These are phyloP conservation scores for Eupithecia vulgata DNA, from an alignment of 2,888 invertebrate species.

Conservation along the genomic window DNA sequence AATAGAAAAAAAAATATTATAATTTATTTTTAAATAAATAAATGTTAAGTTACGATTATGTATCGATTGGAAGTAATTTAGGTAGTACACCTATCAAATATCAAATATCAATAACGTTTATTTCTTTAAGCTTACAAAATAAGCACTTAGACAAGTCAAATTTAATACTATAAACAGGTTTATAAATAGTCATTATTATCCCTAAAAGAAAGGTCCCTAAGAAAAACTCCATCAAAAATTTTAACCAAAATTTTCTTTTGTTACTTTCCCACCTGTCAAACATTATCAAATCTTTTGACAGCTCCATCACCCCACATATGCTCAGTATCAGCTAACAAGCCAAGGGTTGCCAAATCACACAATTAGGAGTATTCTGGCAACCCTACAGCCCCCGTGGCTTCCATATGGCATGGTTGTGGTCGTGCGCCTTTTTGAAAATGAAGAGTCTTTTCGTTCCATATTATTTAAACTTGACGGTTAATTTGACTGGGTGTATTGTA, in stretches of 20 bases:
- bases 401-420: slow-evolving; percentile 13
- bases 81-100: too few species aligned
- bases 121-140: too few species aligned
- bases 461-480: neutral
- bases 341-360: slow-evolving; percentile 59
- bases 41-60: too few species aligned
- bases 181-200: too few species aligned
- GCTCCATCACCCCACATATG: slow-evolving; percentile 34
- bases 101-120: too few species aligned
- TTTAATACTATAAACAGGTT: neutral
- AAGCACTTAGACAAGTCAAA: too few species aligned
- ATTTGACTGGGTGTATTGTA: too few species aligned
- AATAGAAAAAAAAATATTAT: too few species aligned
- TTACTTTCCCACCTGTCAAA: slow-evolving; percentile 27
- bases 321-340: slow-evolving; percentile 37
- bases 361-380: slow-evolving; percentile 62
- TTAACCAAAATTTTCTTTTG: neutral
- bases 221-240: neutral
- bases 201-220: slow-evolving; percentile 5
- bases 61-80: too few species aligned
- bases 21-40: too few species aligned
- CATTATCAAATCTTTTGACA: slow-evolving; percentile 16
- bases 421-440: neutral
- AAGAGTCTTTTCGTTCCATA: neutral
- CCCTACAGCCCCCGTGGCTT: slow-evolving; percentile 40